These are phyloP conservation scores for Silurus glanis DNA, from an alignment of 2,113 vertebrate species.

Conservation along the genomic window DNA sequence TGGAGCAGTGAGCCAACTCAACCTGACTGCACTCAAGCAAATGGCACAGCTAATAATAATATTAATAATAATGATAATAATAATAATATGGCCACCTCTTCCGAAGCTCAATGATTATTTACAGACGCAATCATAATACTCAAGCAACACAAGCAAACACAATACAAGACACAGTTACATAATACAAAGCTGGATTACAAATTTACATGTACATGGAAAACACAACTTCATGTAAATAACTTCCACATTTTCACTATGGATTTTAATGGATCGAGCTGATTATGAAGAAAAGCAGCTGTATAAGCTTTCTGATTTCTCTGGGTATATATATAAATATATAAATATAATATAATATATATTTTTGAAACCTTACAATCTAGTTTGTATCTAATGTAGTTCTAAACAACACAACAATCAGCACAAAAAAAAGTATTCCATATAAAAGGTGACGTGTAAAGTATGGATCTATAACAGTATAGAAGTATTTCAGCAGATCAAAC, in stretches of 20 bases:
- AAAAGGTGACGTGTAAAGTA: no score
- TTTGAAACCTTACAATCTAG: not conserved
- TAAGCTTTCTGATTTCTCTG: not conserved
- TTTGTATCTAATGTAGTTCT: not conserved
- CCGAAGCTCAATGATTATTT: not conserved
- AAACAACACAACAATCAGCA: not conserved
- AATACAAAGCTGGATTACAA: not conserved
- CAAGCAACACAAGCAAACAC: not conserved
- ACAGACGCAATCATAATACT: not conserved
- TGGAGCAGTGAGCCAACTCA: conserved; percentile 53
- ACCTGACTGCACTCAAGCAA: conserved; percentile 16
- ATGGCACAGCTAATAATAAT: conserved; percentile 17
- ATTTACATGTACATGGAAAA: not conserved
- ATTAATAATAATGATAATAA: conserved; percentile 1
- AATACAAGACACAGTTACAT: not conserved
- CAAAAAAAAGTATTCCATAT: not conserved
- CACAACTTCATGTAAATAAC: not conserved
- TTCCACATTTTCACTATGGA: not conserved
- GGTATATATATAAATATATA: no score
- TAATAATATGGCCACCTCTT: not conserved
- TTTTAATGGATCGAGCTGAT: not conserved
- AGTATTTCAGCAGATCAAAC: not conserved
- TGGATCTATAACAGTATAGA: no score
- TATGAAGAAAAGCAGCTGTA: not conserved
- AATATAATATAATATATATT: no score